A percentile compares a stretch with the other conserved stretches of the same genome.
Conservation (phyloP, 1,140 invertebrate genomes). For the Lasaia peninsularis region DNA sequence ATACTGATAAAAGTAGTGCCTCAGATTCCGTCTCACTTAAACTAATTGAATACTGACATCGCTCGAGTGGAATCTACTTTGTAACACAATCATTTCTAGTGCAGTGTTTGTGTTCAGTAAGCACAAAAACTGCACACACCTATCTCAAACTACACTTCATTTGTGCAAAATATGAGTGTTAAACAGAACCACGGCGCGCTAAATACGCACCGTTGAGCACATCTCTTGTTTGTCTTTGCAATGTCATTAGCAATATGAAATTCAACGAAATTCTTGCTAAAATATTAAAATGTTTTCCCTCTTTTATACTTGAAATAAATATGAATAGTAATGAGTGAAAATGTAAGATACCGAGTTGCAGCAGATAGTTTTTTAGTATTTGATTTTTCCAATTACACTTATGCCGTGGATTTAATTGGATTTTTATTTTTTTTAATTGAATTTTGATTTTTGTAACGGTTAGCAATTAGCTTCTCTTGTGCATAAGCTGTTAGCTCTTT, state of each 20-base stretch:
- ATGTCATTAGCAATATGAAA: not conserved
- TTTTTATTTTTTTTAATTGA: no score
- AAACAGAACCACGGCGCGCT: not conserved
- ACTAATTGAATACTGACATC: not conserved
- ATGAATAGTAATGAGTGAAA: no score
- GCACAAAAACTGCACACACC: constrained; percentile 9
- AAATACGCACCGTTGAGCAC: not conserved
- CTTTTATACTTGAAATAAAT: no score
- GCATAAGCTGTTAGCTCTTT: no score
- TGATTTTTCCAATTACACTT: no score
- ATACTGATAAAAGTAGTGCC: not conserved
- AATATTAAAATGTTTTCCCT: no score
- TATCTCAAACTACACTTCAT: constrained; percentile 17
- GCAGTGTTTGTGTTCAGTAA: constrained; percentile 18
- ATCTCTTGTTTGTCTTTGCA: constrained; percentile 6
- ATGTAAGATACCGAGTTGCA: no score
- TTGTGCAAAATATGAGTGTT: constrained; percentile 1
- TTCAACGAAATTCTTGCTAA: not conserved
- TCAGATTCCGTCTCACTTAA: not conserved
- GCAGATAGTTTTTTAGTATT: no score
- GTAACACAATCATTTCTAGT: not conserved
- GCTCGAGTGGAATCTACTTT: not conserved
- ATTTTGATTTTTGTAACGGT: no score
- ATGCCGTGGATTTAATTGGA: no score
- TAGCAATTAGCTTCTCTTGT: no score